phyloP scores from a whole-genome alignment of 1,140 invertebrate genomes.

The Lerema accius region DNA sequence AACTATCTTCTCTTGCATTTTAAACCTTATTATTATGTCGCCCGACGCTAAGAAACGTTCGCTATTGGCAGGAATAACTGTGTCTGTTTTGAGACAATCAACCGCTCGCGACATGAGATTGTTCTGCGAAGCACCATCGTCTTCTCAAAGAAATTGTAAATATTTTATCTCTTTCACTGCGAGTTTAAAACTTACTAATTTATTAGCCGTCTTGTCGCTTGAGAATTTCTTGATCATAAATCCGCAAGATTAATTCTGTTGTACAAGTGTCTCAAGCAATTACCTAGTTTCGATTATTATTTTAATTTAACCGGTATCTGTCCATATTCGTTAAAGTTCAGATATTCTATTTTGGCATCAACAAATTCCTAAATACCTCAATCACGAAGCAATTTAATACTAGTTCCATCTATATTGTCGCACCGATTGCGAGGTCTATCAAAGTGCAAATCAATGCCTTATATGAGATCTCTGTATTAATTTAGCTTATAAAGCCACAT shows the following conservation, averaged over 20 bases:
- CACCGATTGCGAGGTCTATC: slow-evolving; percentile 15
- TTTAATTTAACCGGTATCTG: neutral
- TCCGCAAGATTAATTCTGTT: neutral
- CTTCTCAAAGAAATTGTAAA: slow-evolving; percentile 55
- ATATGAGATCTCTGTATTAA: slow-evolving; percentile 22
- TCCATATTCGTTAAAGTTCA: neutral
- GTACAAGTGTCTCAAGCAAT: slow-evolving; percentile 24
- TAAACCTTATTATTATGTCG: slow-evolving; percentile 43
- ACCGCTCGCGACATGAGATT: slow-evolving; percentile 52
- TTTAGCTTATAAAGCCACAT: slow-evolving; percentile 32
- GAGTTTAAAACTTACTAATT: no score
- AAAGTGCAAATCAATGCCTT: slow-evolving; percentile 27
- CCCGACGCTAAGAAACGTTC: slow-evolving; percentile 36
- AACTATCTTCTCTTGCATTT: slow-evolving; percentile 32
- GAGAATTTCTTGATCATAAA: neutral
- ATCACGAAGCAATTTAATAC: slow-evolving; percentile 17
- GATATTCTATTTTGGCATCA: slow-evolving; percentile 9
- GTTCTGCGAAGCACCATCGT: slow-evolving; percentile 47
- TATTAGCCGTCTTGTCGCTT: no score
- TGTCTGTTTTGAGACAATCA: slow-evolving; percentile 53
- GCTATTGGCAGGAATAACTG: slow-evolving; percentile 35
- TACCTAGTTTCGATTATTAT: slow-evolving; percentile 8
- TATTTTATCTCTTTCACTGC: slow-evolving; percentile 34
- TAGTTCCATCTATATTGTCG: slow-evolving; percentile 10
- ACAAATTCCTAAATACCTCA: slow-evolving; percentile 23